Conservation (phyloP, 1,140 invertebrate genomes). For the Drosophila miranda region DNA sequence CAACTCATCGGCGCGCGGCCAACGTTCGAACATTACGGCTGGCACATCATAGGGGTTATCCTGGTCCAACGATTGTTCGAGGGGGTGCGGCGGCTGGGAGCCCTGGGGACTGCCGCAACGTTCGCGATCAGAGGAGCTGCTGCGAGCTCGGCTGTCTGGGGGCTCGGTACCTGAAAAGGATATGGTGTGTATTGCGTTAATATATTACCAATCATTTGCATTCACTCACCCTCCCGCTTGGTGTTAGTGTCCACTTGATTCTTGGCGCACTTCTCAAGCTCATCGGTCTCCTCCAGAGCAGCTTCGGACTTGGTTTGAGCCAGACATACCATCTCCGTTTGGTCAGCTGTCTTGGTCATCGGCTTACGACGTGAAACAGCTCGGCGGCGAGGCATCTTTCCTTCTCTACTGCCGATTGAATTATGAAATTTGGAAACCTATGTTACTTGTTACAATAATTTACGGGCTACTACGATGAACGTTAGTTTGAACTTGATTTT, state of each 20-base stretch:
- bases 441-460: too few species aligned
- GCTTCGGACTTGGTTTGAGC: constrained; percentile 50
- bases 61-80: too few species aligned
- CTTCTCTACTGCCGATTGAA: neutral
- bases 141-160: neutral
- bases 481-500: constrained; percentile 15
- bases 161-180: constrained; percentile 1
- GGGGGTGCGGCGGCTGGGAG: neutral
- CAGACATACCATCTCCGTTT: constrained; percentile 49
- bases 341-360: constrained; percentile 14
- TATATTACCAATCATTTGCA: too few species aligned
- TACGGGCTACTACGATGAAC: constrained; percentile 5
- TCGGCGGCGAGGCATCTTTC: constrained; percentile 66
- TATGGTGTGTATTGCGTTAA: neutral
- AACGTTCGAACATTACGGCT: constrained; percentile 83
- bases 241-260: constrained; percentile 25
- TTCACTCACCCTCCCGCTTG: constrained; percentile 12
- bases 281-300: too few species aligned
- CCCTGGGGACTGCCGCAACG: constrained; percentile 26
- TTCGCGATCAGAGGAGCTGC: constrained; percentile 13
- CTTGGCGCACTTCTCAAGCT: neutral
- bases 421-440: too few species aligned
- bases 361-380: constrained; percentile 28
- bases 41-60: constrained; percentile 46
- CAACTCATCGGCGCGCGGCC: constrained; percentile 84